These are phyloP conservation scores for Lasioglossum villosulum DNA, from an alignment of 2,888 invertebrate species.

Conservation along the genomic window DNA sequence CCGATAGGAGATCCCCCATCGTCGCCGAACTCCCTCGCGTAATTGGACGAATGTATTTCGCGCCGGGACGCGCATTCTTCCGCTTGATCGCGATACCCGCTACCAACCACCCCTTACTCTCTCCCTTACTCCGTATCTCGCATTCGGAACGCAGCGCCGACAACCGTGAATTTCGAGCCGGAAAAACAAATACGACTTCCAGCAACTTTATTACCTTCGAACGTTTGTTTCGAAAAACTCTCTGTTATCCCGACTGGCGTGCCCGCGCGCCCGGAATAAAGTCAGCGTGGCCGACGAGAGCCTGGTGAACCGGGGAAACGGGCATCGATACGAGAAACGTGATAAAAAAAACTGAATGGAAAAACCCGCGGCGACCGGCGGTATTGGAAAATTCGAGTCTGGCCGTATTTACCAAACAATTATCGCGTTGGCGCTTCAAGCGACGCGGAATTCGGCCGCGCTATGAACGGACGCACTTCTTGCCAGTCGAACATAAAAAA, in stretches of 20 bases:
- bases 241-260: neutral
- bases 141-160: neutral
- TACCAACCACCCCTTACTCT: neutral
- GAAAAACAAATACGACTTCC: conserved; percentile 15
- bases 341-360: neutral
- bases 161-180: neutral
- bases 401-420: neutral
- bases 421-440: neutral
- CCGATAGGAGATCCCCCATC: conserved; percentile 23
- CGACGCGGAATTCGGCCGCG: neutral
- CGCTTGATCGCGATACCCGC: neutral
- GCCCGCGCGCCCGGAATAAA: neutral
- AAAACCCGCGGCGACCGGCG: neutral
- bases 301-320: neutral
- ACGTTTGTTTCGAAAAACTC: neutral
- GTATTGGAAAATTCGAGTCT: neutral
- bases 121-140: neutral
- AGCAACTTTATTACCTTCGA: conserved; percentile 8
- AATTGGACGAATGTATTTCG: conserved; percentile 34
- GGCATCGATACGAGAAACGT: neutral
- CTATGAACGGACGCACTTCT: neutral
- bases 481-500: too few relatives aligned
- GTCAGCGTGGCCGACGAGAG: neutral
- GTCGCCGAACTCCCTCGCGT: conserved; percentile 32
- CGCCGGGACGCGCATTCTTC: conserved; percentile 24